Base-by-base conservation (phyloP, 2,888 invertebrate species). In the Pharmacophagus antenor region DNA sequence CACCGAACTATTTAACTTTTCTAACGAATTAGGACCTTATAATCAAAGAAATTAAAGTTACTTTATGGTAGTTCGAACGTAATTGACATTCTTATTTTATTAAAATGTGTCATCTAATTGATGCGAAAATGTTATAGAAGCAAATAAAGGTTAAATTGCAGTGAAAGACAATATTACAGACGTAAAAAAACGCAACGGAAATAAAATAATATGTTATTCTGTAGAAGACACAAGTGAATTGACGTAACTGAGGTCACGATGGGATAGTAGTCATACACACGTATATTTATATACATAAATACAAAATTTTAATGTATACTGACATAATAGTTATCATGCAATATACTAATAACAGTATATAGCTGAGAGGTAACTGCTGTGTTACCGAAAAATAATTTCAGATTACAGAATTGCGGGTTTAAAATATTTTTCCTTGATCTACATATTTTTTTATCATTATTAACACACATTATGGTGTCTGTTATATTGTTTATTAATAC, bases 141-240 rank as follows among this genome's bases (percentile, higher is more conserved):
- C 57, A 27, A 17, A 44, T 66, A 67, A 62, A 66, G 66, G 60
- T 41, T 60, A 63, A 63, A 63, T 62, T 68, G 62, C 51, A 55
- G 50, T 62, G 46, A 57, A 25, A 49, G n/a, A 23, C 50, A 7
- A 52, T 37, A 23, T 44, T 41, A 27, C 53, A 60, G 58, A 57
- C 58, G 56, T 60, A 65, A 66, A 63, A 68, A 67, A 66, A 67
- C 66, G 65, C 67, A 69, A 67, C 65, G 68, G 67, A 66, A n/a
- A n/a, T n/a, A n/a, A n/a, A n/a, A n/a, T n/a, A n/a, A n/a, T n/a
- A 67, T 70, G 69, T 65, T 63, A 62, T 69, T 64, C 64, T 61
- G 63, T 64, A 65, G 63, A 64, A 62, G 70, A 68, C 65, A 67
- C 67, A 71, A 66, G 62, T 64, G 64, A 65, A 68, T 67, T 62